Conservation (phyloP, 2,113 vertebrate species). For the Daubentonia madagascariensis region DNA sequence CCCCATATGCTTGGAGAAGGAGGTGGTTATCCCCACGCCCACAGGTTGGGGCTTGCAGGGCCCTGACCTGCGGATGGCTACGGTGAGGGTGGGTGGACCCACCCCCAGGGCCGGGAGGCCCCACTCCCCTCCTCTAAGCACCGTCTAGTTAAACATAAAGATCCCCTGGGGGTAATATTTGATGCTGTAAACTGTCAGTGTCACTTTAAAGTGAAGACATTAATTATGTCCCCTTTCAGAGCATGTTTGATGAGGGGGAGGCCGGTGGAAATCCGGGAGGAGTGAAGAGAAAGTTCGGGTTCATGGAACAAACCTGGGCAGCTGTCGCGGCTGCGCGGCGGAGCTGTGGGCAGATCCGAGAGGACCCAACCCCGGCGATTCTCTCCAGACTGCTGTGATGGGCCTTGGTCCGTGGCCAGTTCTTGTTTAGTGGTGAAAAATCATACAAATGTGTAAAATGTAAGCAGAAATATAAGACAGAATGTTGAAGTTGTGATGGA, state of each 20-base stretch:
- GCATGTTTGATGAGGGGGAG: neutral
- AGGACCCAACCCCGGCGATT: neutral
- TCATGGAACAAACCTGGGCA: neutral
- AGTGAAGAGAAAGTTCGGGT: neutral
- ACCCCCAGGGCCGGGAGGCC: neutral
- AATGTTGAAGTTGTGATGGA: fast-evolving
- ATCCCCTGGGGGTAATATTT: fast-evolving
- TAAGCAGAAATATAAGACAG: neutral
- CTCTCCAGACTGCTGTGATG: too few species aligned
- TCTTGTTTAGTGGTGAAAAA: neutral
- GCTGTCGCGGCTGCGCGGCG: neutral
- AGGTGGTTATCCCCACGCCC: fast-evolving
- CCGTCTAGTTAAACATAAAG: neutral
- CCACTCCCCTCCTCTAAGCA: neutral
- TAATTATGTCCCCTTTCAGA: neutral
- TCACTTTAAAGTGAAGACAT: neutral
- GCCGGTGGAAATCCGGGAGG: neutral
- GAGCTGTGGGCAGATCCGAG: neutral
- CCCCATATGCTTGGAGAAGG: neutral
- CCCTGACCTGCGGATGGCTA: fast-evolving
- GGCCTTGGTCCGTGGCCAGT: neutral
- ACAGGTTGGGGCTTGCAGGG: neutral
- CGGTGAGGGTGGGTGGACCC: neutral
- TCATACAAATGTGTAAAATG: fast-evolving
- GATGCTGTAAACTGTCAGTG: neutral